Evolutionary conservation across 53 echinoderm and acorn worm genomes (phyloP).

Genomic region (Holothuria leucospilota): DNA sequence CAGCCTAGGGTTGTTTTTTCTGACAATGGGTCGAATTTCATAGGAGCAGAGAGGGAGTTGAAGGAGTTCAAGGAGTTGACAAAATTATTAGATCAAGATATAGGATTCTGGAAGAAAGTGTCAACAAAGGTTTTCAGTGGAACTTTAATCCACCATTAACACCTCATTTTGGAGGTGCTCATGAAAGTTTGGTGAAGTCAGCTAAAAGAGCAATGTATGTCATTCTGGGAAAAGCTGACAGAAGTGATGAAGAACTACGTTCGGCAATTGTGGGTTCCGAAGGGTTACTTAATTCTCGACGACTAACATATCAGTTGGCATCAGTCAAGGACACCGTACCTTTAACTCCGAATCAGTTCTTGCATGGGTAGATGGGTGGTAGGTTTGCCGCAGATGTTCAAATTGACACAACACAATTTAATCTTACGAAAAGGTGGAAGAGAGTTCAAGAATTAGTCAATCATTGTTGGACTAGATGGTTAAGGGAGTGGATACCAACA

Average conservation of each 20-base stretch:
- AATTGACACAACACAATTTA: too few relatives aligned
- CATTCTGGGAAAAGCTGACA: too few relatives aligned
- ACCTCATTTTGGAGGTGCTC: constrained; percentile 28
- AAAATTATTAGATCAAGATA: constrained; percentile 14
- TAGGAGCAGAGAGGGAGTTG: constrained; percentile 23
- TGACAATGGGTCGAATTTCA: too few relatives aligned
- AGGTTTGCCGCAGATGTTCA: too few relatives aligned
- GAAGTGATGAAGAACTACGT: too few relatives aligned
- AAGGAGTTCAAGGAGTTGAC: constrained; percentile 17
- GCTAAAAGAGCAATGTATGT: too few relatives aligned
- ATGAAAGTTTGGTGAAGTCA: constrained; percentile 31
- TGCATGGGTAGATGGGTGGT: too few relatives aligned
- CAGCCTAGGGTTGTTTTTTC: constrained; percentile 22
- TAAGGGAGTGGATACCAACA: too few relatives aligned
- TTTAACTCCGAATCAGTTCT: constrained; percentile 26
- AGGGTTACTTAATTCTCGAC: constrained; percentile 49
- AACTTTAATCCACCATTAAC: too few relatives aligned
- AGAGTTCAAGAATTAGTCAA: too few relatives aligned
- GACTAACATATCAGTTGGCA: constrained; percentile 28
- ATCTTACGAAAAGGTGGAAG: too few relatives aligned
- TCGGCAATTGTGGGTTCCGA: constrained; percentile 43
- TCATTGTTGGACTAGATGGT: too few relatives aligned
- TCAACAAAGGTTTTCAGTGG: constrained; percentile 6
- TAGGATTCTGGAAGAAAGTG: constrained; percentile 6
- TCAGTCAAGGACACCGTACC: constrained; percentile 36